Base-by-base conservation (phyloP, 1,140 invertebrate genomes). In the Telenomus remus region DNA sequence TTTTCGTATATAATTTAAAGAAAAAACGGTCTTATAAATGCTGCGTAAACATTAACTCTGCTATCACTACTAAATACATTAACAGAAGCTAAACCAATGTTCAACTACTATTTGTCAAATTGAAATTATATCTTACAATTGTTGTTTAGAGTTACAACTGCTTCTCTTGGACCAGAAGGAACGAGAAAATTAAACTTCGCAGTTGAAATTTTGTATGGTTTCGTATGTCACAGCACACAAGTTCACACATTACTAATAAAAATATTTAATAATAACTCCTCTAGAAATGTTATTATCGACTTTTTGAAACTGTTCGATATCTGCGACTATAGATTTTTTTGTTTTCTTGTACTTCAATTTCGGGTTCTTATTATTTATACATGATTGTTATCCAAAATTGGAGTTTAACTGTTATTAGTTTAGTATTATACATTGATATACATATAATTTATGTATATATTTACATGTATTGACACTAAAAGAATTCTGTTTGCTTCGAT, bases 371-470 rank as follows among this genome's bases (percentile, higher is more conserved):
- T 39, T 11, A 11, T 39, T 35, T 39, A 61, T 63, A 63, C 46
- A 56, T 51, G 46, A 71, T 51, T 71, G 42, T 71, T 44, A 56
- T 11, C 44, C 48, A 51, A 56, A 57, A 64, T 64, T 37, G 46
- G 61, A 47, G 63, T 53, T 64, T 12, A 63, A 53, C 51, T 57
- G 57, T 57, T 63, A 63, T 56, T 19, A 46, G 56, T 63, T 56
- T 19, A 46, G 56, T 63, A 56, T 71, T 51, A 63, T 57, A 71
- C 59, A 71, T 56, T 50, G 54, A 56, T 46, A 70, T 70, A 70
- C 61, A 70, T 70, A 70, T 13, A 51, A 63, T 33, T 56, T 70
- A 72, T 72, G 54, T 72, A 72, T 72, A 72, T 72, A 72, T 72
- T 64, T 72, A 72, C 69, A 72, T 43, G 59, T 72, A 65, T 72